Conservation (phyloP, 2,888 invertebrate genomes). For the Agrochola macilenta region DNA sequence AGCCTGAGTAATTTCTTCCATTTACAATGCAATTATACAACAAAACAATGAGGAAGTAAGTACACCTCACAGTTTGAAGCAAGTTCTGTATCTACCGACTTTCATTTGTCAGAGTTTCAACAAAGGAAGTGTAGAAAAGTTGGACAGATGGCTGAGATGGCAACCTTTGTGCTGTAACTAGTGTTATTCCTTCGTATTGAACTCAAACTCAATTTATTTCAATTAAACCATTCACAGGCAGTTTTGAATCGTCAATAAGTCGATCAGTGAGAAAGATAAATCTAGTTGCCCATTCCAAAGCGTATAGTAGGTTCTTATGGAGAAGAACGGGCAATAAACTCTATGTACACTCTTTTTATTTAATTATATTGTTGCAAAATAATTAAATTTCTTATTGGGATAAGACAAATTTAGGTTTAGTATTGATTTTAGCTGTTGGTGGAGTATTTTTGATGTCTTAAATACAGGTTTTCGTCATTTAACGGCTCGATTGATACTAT, state of each 20-base stretch:
- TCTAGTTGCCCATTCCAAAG: no score
- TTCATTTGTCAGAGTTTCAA: slow-evolving; percentile 31
- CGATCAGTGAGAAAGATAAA: no score
- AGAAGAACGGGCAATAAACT: no score
- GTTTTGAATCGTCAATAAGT: no score
- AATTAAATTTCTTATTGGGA: neutral
- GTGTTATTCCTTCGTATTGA: neutral
- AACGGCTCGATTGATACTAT: neutral
- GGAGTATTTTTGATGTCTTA: neutral
- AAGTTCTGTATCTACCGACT: slow-evolving; percentile 20
- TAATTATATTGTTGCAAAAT: no score
- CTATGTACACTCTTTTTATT: no score
- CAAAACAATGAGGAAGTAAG: neutral
- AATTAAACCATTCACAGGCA: neutral
- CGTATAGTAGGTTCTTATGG: no score
- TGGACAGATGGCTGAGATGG: slow-evolving; percentile 14
- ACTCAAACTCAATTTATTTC: neutral
- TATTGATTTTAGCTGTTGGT: neutral
- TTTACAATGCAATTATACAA: slow-evolving; percentile 14
- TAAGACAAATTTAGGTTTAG: neutral
- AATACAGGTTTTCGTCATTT: neutral
- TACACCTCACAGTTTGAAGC: slow-evolving; percentile 6
- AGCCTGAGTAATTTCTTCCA: neutral
- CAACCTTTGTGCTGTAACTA: slow-evolving; percentile 1
- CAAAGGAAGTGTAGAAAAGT: slow-evolving; percentile 12